A percentile compares a stretch with the other conserved stretches of the same genome.
These are phyloP conservation scores for Cyclophora albipunctata DNA, from an alignment of 2,888 invertebrate species.

Conservation along the genomic window DNA sequence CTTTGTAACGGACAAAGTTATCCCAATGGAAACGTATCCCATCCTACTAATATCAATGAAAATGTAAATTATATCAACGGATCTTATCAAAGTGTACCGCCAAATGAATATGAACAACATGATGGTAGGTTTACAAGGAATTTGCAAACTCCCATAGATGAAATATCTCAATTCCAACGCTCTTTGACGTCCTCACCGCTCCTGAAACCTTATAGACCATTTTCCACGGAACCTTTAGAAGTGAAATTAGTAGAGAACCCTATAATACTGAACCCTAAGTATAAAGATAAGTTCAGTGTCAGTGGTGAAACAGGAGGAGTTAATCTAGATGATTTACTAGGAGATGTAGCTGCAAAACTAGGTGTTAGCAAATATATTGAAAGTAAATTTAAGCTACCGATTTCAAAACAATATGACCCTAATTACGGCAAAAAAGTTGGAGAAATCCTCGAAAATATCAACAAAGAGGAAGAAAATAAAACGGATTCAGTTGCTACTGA, in stretches of 20 bases:
- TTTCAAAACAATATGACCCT: constrained; percentile 58
- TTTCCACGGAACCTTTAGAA: constrained; percentile 50
- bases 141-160: too few relatives aligned
- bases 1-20: background rate
- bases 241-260: constrained; percentile 54
- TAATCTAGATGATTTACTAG: constrained; percentile 26
- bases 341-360: background rate
- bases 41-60: too few relatives aligned
- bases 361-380: constrained; percentile 9
- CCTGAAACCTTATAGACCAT: constrained; percentile 50
- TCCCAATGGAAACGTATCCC: too few relatives aligned
- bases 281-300: constrained; percentile 43
- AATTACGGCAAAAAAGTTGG: constrained; percentile 24
- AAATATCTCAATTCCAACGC: constrained; percentile 10
- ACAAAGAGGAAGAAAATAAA: constrained; percentile 6
- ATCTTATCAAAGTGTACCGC: too few relatives aligned
- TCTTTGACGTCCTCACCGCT: constrained; percentile 44
- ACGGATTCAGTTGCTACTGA: background rate
- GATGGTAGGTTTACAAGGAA: background rate
- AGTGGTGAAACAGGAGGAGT: constrained; percentile 23
- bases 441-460: constrained; percentile 7
- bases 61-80: too few relatives aligned
- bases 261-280: constrained; percentile 51
- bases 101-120: too few relatives aligned
- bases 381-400: constrained; percentile 49